phyloP scores from a whole-genome alignment of 2,888 invertebrate species.

The Campopleginae sp. region DNA sequence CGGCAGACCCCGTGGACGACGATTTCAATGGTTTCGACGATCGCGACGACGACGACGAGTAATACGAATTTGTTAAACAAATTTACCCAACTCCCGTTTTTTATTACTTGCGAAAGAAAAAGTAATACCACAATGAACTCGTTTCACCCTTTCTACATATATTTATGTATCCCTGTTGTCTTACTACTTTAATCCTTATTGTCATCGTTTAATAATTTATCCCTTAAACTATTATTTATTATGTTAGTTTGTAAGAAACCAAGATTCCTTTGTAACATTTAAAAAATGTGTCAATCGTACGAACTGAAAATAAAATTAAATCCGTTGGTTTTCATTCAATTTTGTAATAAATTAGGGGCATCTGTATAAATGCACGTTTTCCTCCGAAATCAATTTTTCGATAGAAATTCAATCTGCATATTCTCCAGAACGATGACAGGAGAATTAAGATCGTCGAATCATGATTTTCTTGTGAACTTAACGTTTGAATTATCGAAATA shows the following conservation, averaged over 20 bases:
- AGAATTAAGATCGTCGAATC: no score
- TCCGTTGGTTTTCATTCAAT: background rate
- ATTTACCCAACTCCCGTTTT: background rate
- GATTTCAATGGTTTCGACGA: slow-evolving; percentile 34
- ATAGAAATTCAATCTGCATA: no score
- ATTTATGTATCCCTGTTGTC: background rate
- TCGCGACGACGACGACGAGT: slow-evolving; percentile 39
- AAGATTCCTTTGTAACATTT: background rate
- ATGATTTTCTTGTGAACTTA: background rate
- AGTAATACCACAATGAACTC: background rate
- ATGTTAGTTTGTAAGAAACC: background rate
- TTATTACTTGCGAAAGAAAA: background rate
- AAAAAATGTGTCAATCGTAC: background rate
- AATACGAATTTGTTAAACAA: background rate
- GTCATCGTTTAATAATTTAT: background rate
- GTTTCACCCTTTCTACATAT: background rate
- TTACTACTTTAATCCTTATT: background rate
- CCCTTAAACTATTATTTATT: background rate
- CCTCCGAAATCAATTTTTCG: no score
- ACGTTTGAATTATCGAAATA: background rate
- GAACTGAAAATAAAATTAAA: background rate
- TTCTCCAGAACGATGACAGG: no score
- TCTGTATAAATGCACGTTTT: no score
- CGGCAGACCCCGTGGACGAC: slow-evolving; percentile 36
- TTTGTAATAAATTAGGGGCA: background rate